Conservation (phyloP, 2,797 vertebrate species). For the Anomalospiza imberbis region DNA sequence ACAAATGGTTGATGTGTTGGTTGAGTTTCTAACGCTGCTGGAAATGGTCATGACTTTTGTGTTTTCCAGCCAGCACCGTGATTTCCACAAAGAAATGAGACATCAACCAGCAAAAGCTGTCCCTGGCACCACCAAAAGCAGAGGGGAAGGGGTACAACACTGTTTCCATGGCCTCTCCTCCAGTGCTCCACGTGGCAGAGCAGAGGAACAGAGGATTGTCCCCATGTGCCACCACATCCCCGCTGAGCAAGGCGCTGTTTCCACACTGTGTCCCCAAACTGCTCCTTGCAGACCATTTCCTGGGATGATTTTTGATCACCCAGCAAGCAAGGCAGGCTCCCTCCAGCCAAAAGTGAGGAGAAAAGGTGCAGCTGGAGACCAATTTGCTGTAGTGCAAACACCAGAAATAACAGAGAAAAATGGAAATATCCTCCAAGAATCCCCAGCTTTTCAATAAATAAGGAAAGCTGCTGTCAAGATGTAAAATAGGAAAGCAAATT, state of each 20-base stretch:
- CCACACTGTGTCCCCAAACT: accelerated
- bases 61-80: not conserved
- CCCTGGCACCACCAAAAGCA: not conserved
- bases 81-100: not conserved
- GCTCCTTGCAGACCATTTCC: not conserved
- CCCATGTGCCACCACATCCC: accelerated
- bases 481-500: not conserved
- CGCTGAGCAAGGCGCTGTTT: not conserved
- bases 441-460: not conserved
- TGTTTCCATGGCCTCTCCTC: not conserved
- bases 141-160: not conserved
- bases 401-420: not conserved
- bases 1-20: not conserved
- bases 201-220: not conserved
- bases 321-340: not conserved
- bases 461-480: not conserved
- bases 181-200: accelerated
- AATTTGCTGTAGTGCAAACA: accelerated
- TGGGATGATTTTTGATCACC: not conserved
- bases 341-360: not conserved
- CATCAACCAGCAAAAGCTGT: not conserved
- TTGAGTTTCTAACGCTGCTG: not conserved
- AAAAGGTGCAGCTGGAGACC: not conserved
- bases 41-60: not conserved
- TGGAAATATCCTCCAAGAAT: not conserved